Conservation (phyloP, 2,797 vertebrate species). For the Platyrinchus mystaceus region DNA sequence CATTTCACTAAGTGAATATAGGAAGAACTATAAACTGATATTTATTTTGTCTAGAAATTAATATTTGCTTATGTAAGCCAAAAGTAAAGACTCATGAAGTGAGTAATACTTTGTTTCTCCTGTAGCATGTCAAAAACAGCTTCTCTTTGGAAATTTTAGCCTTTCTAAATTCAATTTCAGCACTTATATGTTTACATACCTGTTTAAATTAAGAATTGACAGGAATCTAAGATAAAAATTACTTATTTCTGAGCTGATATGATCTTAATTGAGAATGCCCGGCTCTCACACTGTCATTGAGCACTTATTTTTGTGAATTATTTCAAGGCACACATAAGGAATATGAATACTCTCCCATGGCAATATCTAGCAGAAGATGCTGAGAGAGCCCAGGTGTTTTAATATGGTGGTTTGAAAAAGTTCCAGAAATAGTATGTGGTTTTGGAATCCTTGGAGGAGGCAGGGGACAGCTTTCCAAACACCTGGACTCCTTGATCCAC, state of each 20-base stretch:
- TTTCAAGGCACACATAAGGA: not conserved
- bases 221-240: not conserved
- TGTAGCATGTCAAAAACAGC: not conserved
- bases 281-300: slow-evolving; percentile 29
- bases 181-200: not conserved
- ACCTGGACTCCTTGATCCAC: slow-evolving; percentile 46
- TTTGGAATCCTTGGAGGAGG: slow-evolving; percentile 22
- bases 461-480: slow-evolving; percentile 36
- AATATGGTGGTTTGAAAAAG: slow-evolving; percentile 22
- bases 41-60: slow-evolving; percentile 10
- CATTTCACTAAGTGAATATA: not conserved
- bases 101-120: slow-evolving; percentile 27
- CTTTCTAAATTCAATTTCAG: slow-evolving; percentile 24
- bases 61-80: not conserved
- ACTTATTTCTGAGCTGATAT: slow-evolving; percentile 26
- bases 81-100: not conserved
- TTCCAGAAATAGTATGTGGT: slow-evolving; percentile 3
- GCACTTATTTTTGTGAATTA: slow-evolving; percentile 25
- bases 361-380: not conserved
- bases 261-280: slow-evolving; percentile 38
- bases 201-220: slow-evolving; percentile 61
- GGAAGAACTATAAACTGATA: not conserved
- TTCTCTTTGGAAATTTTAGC: slow-evolving; percentile 11
- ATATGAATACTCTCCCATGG: not conserved
- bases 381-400: slow-evolving; percentile 43